Evolutionary conservation across 2,113 vertebrate genomes (phyloP).

Genomic region (Hydropotes inermis): DNA sequence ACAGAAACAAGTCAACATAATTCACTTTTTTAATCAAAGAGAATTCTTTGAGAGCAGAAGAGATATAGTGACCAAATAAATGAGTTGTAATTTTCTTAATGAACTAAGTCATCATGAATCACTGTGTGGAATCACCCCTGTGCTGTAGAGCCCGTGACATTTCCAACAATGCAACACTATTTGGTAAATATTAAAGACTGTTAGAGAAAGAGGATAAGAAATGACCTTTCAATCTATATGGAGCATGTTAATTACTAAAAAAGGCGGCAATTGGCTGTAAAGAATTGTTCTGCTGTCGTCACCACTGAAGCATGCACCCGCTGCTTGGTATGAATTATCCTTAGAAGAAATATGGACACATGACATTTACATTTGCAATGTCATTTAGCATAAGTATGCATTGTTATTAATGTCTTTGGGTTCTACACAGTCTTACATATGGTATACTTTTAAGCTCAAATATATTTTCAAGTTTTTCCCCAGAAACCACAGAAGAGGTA

Average conservation of each 20-base stretch:
- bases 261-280: conserved; percentile 32
- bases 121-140: conserved; percentile 52
- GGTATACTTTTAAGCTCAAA: background rate
- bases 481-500: background rate
- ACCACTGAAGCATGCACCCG: background rate
- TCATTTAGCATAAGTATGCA: conserved; percentile 33
- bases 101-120: conserved; percentile 76
- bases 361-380: background rate
- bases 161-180: conserved; percentile 77
- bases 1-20: conserved; percentile 57
- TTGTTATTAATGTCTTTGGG: background rate
- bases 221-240: conserved; percentile 56
- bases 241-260: conserved; percentile 53
- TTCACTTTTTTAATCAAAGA: conserved; percentile 59
- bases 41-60: conserved; percentile 65
- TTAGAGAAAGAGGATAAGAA: conserved; percentile 71
- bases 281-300: background rate
- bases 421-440: background rate
- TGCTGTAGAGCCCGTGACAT: conserved; percentile 62
- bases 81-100: conserved; percentile 75
- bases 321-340: conserved; percentile 32
- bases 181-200: conserved; percentile 74
- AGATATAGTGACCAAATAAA: conserved; percentile 67
- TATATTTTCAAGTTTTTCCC: background rate
- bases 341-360: background rate